A percentile compares a stretch with the other conserved stretches of the same genome.
Evolutionary conservation across 2,888 invertebrate species (phyloP).

Genomic region (Diarsia brunnea): DNA sequence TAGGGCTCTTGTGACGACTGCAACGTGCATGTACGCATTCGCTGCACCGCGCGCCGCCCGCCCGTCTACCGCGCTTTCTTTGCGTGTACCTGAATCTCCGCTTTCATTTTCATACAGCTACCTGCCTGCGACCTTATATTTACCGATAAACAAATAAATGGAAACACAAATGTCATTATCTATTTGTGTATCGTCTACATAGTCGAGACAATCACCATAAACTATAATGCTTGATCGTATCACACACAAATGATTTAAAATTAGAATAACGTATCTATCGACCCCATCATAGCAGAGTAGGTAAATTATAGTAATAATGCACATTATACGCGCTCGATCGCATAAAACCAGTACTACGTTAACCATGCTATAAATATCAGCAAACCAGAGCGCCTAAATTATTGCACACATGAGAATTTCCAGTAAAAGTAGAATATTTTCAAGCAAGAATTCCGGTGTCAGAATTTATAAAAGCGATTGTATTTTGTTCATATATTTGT

Average conservation of each 20-base stretch:
- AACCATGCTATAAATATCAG: constrained; percentile 84
- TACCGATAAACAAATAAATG: not conserved
- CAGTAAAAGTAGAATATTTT: constrained; percentile 74
- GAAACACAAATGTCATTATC: not conserved
- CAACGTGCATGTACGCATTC: constrained; percentile 60
- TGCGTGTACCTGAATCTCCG: constrained; percentile 61
- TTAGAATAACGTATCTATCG: constrained; percentile 22
- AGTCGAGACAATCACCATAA: constrained; percentile 1
- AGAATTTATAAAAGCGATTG: constrained; percentile 49
- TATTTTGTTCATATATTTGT: constrained; percentile 52
- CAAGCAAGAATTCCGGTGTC: constrained; percentile 65
- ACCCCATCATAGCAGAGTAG: constrained; percentile 36
- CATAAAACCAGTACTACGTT: constrained; percentile 80
- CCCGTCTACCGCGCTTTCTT: constrained; percentile 47
- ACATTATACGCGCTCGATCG: constrained; percentile 75
- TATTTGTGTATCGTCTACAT: not conserved
- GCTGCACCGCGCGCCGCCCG: constrained; percentile 23
- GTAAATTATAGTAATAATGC: constrained; percentile 69
- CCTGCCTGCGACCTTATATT: constrained; percentile 3
- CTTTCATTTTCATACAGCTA: constrained; percentile 62
- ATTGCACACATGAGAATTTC: constrained; percentile 81
- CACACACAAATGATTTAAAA: constrained; percentile 6
- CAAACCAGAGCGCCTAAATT: constrained; percentile 80
- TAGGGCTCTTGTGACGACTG: constrained; percentile 86
- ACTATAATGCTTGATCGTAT: constrained; percentile 17